These are phyloP conservation scores for Tupiocoris notatus DNA, from an alignment of 2,888 invertebrate species.

Conservation along the genomic window DNA sequence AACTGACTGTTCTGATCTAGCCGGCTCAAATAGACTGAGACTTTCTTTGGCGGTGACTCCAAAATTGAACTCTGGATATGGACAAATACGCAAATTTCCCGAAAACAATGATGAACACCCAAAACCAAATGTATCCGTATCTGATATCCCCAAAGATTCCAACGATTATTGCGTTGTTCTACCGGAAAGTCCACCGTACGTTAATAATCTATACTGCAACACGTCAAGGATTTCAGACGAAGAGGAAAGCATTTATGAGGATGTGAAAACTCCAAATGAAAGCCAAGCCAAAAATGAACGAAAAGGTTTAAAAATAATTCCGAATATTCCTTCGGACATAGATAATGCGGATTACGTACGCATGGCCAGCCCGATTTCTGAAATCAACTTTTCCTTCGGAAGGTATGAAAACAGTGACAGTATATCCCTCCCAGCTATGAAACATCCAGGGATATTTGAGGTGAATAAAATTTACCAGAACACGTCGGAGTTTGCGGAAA, in stretches of 20 bases:
- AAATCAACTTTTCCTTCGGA: neutral
- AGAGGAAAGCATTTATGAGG: neutral
- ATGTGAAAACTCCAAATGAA: neutral
- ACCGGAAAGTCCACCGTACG: conserved; percentile 8
- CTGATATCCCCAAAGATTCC: neutral
- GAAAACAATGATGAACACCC: neutral
- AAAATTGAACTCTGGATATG: neutral
- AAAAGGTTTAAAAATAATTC: neutral
- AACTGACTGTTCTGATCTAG: neutral
- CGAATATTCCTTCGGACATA: neutral
- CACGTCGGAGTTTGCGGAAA: neutral
- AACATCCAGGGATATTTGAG: neutral
- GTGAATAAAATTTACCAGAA: neutral
- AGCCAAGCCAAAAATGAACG: neutral
- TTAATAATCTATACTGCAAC: neutral
- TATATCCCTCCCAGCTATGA: conserved; percentile 1
- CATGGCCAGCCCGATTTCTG: conserved; percentile 11
- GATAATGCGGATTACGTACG: neutral
- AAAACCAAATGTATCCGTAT: neutral
- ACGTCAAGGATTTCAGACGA: neutral
- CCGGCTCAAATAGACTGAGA: no score
- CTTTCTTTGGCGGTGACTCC: neutral
- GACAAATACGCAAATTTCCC: no score
- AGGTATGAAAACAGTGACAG: neutral
- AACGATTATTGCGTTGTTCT: conserved; percentile 6